These are phyloP conservation scores for Agrotis ipsilon DNA, from an alignment of 2,888 invertebrate species.

Conservation along the genomic window DNA sequence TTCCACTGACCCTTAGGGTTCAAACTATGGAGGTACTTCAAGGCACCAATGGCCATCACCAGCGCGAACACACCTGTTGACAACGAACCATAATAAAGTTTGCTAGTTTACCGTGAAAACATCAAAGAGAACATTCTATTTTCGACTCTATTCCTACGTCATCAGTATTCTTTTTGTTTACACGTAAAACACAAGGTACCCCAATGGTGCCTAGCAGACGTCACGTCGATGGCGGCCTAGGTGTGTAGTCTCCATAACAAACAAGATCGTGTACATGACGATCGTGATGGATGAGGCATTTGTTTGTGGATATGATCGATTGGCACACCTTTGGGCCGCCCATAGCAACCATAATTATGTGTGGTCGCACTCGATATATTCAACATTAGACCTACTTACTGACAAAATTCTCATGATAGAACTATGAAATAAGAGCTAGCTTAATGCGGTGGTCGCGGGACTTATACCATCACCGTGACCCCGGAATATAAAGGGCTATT, in stretches of 20 bases:
- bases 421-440: background rate
- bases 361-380: too few species aligned
- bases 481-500: too few species aligned
- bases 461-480: too few species aligned
- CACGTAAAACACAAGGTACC: background rate
- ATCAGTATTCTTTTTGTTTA: background rate
- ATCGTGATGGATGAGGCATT: too few species aligned
- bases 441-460: background rate
- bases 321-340: too few species aligned
- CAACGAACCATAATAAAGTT: slow-evolving; percentile 64
- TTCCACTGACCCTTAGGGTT: slow-evolving; percentile 97
- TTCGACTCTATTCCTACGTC: background rate
- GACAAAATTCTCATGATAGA: background rate
- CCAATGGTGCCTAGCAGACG: too few species aligned
- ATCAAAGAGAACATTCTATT: background rate
- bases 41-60: slow-evolving; percentile 96
- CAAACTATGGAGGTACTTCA: slow-evolving; percentile 97
- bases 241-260: too few species aligned
- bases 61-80: slow-evolving; percentile 97
- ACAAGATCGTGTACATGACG: too few species aligned
- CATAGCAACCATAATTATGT: too few species aligned
- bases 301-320: too few species aligned
- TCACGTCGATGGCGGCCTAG: too few species aligned
- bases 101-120: background rate
- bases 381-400: too few species aligned